phyloP scores from a whole-genome alignment of 2,888 invertebrate genomes.

The Trilocha varians region DNA sequence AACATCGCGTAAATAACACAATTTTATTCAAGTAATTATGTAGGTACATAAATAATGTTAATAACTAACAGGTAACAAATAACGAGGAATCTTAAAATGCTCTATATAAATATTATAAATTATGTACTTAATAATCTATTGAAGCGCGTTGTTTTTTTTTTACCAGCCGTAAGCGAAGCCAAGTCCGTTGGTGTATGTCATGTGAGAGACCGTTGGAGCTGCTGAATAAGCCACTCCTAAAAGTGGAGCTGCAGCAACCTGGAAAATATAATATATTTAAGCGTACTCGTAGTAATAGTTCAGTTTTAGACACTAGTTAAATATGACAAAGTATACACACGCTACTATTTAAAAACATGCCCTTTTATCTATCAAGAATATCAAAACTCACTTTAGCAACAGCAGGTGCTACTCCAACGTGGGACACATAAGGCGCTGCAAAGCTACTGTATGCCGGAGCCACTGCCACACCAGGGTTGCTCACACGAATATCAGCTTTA shows the following conservation, averaged over 20 bases:
- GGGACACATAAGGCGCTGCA: constrained; percentile 50
- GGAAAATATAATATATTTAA: constrained; percentile 11
- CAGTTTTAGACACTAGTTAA: no score
- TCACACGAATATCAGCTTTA: constrained; percentile 80
- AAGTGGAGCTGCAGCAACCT: constrained; percentile 65
- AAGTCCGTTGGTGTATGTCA: constrained; percentile 71
- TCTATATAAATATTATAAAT: constrained; percentile 12
- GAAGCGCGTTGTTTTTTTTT: constrained; percentile 15
- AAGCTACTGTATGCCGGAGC: constrained; percentile 36
- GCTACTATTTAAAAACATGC: background rate
- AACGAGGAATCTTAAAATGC: constrained; percentile 55
- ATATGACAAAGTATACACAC: background rate
- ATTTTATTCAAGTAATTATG: constrained; percentile 6
- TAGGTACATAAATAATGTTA: constrained; percentile 36
- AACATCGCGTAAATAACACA: constrained; percentile 2
- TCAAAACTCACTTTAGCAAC: constrained; percentile 47
- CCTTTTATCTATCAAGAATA: background rate
- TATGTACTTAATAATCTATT: constrained; percentile 15
- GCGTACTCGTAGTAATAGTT: no score
- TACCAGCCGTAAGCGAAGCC: constrained; percentile 73
- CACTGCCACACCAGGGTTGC: constrained; percentile 74
- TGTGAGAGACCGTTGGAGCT: constrained; percentile 75
- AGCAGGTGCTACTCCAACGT: constrained; percentile 41
- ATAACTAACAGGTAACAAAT: constrained; percentile 60
- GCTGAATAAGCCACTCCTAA: constrained; percentile 75